These are phyloP conservation scores for Nannoperca australis DNA, from an alignment of 2,797 vertebrate species.

Conservation along the genomic window DNA sequence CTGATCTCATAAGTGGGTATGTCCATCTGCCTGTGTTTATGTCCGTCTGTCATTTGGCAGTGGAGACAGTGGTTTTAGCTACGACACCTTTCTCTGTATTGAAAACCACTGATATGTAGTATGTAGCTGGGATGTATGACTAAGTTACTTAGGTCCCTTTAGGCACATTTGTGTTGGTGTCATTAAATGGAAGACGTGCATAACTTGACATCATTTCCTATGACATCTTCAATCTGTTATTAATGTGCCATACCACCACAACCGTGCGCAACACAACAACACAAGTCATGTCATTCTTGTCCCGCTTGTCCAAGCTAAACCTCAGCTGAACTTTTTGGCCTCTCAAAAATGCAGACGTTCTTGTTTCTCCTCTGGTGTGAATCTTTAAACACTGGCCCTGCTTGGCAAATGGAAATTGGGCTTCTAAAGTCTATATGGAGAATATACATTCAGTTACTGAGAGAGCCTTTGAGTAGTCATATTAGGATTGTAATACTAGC, in stretches of 20 bases:
- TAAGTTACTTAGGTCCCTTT: not conserved
- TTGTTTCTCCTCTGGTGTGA: not conserved
- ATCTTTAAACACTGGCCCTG: not conserved
- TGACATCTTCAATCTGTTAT: not conserved
- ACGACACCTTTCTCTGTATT: not conserved
- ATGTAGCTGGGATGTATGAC: not conserved
- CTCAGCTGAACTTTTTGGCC: not conserved
- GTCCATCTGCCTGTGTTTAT: slow-evolving; percentile 41
- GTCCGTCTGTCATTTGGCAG: slow-evolving; percentile 24
- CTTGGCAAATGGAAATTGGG: not conserved
- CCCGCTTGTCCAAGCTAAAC: not conserved
- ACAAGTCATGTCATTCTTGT: not conserved
- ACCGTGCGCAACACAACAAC: not conserved
- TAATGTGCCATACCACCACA: not conserved
- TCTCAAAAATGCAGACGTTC: not conserved
- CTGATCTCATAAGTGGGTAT: slow-evolving; percentile 39
- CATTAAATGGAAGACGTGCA: not conserved
- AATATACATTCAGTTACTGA: not conserved
- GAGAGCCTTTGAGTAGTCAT: not conserved
- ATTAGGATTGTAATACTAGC: too few relatives aligned
- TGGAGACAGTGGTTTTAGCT: not conserved
- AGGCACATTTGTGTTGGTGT: not conserved
- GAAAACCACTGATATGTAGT: not conserved
- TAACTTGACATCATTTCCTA: not conserved
- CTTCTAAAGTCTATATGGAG: not conserved